Base-by-base conservation (phyloP, 2,888 invertebrate genomes). In the Teleiodes luculella region DNA sequence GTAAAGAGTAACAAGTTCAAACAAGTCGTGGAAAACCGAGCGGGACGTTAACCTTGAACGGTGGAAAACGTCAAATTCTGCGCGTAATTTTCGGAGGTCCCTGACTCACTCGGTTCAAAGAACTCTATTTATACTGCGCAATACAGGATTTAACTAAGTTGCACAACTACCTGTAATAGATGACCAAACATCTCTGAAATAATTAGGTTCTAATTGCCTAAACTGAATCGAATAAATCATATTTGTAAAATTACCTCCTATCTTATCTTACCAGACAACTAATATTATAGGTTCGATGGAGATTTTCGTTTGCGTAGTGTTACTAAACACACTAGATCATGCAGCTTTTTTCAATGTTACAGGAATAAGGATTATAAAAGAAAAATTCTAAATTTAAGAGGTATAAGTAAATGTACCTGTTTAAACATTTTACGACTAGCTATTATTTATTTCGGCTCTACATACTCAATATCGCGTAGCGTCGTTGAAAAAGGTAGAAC, bases 41-140 rank as follows among this genome's bases (percentile, higher is more conserved):
- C 49, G 54, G 45, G 54, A 53, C 59, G 57, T 57, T 28, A 28
- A 39, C 51, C 39, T 51, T 51, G 51, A 31, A 39, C 16, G 3
- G 10, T 51, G 41, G 41, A 41, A 50, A 51, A 30, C 51, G 24
- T 16, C 54, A 57, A 64, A 64, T 65, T 70, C 65, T 77, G 70
- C 76, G 78, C 70, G 65, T 68, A 61, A 70, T 61, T 69, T 75
- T 76, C 64, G 61, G 60, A 76, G 78, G 72, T 80, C 72, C 67
- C 67, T 71, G 78, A 76, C 75, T 74, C 59, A 66, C 35, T 59
- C 58, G 55, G 68, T 65, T 69, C 63, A 64, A 58, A 58, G 64
- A 59, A 59, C 59, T 52, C 46, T 51, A 51, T 41, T 57, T 41
- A n/a, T n/a, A 52, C 54, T 62, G 65, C 64, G 63, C 62, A 65